Percentiles rank a stretch among this genome's conserved stretches.
Evolutionary conservation across 2,888 invertebrate species (phyloP).

Genomic region (Aporophyla nigra): DNA sequence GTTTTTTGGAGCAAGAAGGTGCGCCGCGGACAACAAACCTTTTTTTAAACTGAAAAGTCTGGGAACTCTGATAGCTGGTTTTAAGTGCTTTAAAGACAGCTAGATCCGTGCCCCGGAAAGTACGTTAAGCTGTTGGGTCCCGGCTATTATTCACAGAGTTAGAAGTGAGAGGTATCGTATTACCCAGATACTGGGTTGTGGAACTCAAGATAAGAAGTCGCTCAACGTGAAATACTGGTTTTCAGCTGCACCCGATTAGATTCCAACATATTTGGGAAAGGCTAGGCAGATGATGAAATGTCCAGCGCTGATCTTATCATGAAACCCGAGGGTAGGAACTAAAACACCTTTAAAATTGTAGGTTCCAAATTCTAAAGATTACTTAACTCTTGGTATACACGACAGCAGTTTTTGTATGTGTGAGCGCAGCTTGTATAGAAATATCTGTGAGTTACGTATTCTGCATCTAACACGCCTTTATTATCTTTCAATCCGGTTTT

Average conservation of each 20-base stretch:
- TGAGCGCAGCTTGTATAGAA: not conserved
- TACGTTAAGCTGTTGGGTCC: not conserved
- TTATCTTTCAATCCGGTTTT: conserved; percentile 69
- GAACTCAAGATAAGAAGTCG: not conserved
- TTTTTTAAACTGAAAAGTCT: conserved; percentile 3
- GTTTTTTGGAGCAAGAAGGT: conserved; percentile 24
- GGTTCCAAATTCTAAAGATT: conserved; percentile 8
- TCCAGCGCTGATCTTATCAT: conserved; percentile 2
- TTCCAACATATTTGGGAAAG: not conserved
- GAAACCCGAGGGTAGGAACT: not conserved
- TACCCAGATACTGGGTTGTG: not conserved
- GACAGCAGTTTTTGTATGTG: not conserved
- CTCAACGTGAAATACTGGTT: not conserved
- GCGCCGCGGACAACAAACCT: not conserved
- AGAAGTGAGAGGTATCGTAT: not conserved
- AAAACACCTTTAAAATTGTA: conserved; percentile 14
- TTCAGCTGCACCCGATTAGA: not conserved
- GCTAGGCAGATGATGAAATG: not conserved
- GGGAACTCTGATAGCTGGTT: not conserved
- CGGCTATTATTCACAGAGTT: not conserved
- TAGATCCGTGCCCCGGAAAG: not conserved
- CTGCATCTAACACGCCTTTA: conserved; percentile 39
- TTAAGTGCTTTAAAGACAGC: not conserved
- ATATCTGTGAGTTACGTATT: conserved; percentile 22
- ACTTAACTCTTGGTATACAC: not conserved